phyloP scores from a whole-genome alignment of 2,888 invertebrate genomes.

The Mimumesa dahlbomi region DNA sequence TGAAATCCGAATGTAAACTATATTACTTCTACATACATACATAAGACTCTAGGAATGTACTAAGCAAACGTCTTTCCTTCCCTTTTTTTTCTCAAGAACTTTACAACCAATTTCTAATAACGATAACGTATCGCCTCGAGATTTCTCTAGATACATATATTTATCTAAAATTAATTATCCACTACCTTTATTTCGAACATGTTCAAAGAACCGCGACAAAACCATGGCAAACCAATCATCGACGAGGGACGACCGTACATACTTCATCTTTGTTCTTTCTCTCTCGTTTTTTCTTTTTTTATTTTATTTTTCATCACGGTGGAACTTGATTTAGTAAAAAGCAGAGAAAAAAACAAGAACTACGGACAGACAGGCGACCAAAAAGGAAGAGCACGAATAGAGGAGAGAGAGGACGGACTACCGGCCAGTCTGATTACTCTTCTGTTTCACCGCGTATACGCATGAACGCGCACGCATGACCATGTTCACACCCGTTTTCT shows the following conservation, averaged over 20 bases:
- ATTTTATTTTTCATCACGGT: conserved; percentile 14
- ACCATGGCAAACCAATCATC: conserved; percentile 28
- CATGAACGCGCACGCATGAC: conserved; percentile 27
- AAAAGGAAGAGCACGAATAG: background rate
- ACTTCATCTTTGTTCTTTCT: no score
- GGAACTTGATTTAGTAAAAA: conserved; percentile 33
- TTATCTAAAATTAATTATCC: no score
- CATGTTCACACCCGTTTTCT: conserved; percentile 9
- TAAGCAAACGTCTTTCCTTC: no score
- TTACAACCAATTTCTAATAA: no score
- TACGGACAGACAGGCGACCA: conserved; percentile 9
- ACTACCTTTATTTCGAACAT: no score
- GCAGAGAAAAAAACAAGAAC: background rate
- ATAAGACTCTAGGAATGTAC: no score
- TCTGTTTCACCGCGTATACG: conserved; percentile 40
- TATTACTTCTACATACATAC: no score
- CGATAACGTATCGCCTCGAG: no score
- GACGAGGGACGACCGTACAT: background rate
- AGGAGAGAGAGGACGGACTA: conserved; percentile 5
- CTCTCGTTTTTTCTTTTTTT: no score
- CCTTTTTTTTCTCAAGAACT: no score
- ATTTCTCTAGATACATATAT: no score
- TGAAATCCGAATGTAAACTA: conserved; percentile 11
- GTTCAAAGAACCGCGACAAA: background rate
- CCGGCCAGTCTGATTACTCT: conserved; percentile 49